phyloP scores from a whole-genome alignment of 35 echinoderm and acorn worm genomes.

The Anneissia japonica region DNA sequence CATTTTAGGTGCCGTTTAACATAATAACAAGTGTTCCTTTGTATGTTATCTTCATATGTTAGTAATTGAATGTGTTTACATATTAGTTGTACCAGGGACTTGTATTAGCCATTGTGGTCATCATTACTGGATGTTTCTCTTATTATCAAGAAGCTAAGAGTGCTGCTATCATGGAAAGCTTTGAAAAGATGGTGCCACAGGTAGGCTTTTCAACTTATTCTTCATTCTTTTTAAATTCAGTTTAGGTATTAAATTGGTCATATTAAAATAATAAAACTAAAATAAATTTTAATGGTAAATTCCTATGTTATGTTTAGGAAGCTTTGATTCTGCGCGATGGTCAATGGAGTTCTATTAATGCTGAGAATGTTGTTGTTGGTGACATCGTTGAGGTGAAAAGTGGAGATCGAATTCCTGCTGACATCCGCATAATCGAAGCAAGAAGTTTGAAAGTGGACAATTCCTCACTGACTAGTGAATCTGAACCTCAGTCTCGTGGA shows the following conservation, averaged over 20 bases:
- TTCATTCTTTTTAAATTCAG: too few species aligned
- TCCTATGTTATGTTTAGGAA: slow-evolving; percentile 14
- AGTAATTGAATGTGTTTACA: not conserved
- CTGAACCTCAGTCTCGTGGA: slow-evolving; percentile 75
- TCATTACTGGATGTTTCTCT: slow-evolving; percentile 95
- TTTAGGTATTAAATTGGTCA: too few species aligned
- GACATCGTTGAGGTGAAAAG: slow-evolving; percentile 31
- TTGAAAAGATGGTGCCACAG: slow-evolving; percentile 97
- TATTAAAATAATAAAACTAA: too few species aligned
- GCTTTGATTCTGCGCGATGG: slow-evolving; percentile 16
- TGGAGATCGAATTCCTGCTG: slow-evolving; percentile 19
- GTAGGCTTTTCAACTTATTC: slow-evolving; percentile 35
- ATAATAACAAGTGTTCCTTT: too few species aligned
- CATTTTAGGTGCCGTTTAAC: not conserved
- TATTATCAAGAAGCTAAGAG: slow-evolving; percentile 99
- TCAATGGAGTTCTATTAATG: slow-evolving; percentile 18
- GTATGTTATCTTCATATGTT: too few species aligned
- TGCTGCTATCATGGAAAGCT: slow-evolving; percentile 92
- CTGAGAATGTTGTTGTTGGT: not conserved
- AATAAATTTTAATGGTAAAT: too few species aligned
- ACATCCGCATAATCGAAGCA: slow-evolving; percentile 20
- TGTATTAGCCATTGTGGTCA: slow-evolving; percentile 78
- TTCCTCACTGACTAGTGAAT: slow-evolving; percentile 86
- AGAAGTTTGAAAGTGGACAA: slow-evolving; percentile 6
- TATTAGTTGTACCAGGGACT: slow-evolving; percentile 92